Base-by-base conservation (phyloP, 1,140 invertebrate species). In the Dryas iulia region DNA sequence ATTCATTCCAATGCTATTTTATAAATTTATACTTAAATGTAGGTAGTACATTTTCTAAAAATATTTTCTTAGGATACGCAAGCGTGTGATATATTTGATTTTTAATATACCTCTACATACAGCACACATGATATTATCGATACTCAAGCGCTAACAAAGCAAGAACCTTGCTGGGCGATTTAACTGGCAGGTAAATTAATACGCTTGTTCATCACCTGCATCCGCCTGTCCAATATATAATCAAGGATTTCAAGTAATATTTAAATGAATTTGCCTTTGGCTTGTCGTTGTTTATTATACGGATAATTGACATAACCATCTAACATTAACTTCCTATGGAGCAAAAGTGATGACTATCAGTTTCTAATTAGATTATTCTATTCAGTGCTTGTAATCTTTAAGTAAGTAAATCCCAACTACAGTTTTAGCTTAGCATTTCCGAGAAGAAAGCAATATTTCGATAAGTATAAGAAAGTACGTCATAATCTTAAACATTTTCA, bases 101-200 rank as follows among this genome's bases (percentile, higher is more conserved):
- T 4, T 14, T 12, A 39, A 47, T 47, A 21, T 8, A 21, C n/a
- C n/a, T n/a, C n/a, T n/a, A n/a, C 26, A 57, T 28, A 18, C 7
- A 12, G n/a, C 1, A 30, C n/a, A 18, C 24, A 25, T 39, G 31
- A 24, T 59, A 35, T 35, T 39, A 39, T 59, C 21, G 30, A 33
- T 7, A 33, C 14, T 59, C 12, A 47, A 21, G 59, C 18, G 24
- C 14, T 47, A 60, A 47, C 35, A 60, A 59, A 59, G 56, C 57
- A 11, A 21, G 18, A 59, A 59, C 57, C 39, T 53, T 62, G 25
- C 11, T 62, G 6, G 26, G 14, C 47, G 59, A 52, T 61, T 61
- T 26, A 52, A 47, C 24, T 52, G 35, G 31, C 35, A 25, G 59
- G 14, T 25, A 61, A 25, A 61, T 59, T 59, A 59, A 59, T 61